Conservation (phyloP, 1,140 invertebrate species). For the Philopotamus ludificatus region DNA sequence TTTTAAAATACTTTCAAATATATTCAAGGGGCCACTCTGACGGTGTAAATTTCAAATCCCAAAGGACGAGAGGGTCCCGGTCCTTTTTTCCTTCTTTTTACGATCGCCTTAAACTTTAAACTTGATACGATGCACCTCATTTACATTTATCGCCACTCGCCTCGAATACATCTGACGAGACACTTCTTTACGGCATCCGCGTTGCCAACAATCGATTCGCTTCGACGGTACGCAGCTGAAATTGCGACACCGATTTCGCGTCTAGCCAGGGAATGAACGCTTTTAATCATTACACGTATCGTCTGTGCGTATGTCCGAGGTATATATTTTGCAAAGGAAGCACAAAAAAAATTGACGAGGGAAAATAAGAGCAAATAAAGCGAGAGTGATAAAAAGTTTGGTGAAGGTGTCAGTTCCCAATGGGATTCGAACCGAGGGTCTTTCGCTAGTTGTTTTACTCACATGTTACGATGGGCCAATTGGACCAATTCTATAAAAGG, state of each 20-base stretch:
- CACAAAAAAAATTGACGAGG: conserved; percentile 11
- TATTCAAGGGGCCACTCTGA: conserved; percentile 16
- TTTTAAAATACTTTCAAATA: conserved; percentile 12
- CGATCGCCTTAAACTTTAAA: conserved; percentile 38
- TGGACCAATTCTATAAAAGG: conserved; percentile 31
- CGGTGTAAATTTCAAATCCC: conserved; percentile 34
- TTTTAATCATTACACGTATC: not conserved
- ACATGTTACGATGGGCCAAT: conserved; percentile 23
- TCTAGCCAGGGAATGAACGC: too few species aligned
- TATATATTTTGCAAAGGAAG: conserved; percentile 10
- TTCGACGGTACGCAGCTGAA: too few species aligned
- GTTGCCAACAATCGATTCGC: too few species aligned
- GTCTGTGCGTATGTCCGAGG: not conserved
- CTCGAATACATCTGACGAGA: not conserved
- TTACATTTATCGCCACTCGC: conserved; percentile 33
- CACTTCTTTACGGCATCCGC: not conserved
- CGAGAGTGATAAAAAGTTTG: conserved; percentile 37
- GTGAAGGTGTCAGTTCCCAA: conserved; percentile 11
- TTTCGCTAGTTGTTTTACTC: conserved; percentile 18
- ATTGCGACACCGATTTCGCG: too few species aligned
- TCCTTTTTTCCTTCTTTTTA: conserved; percentile 29
- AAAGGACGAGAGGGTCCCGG: conserved; percentile 12
- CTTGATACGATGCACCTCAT: conserved; percentile 31
- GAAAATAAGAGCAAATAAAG: conserved; percentile 10
- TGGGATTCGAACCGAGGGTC: conserved; percentile 19